A percentile compares a stretch with the other conserved stretches of the same genome.
These are phyloP conservation scores for Macrostomum cliftonense DNA, from an alignment of 2,888 invertebrate genomes.

Conservation along the genomic window DNA sequence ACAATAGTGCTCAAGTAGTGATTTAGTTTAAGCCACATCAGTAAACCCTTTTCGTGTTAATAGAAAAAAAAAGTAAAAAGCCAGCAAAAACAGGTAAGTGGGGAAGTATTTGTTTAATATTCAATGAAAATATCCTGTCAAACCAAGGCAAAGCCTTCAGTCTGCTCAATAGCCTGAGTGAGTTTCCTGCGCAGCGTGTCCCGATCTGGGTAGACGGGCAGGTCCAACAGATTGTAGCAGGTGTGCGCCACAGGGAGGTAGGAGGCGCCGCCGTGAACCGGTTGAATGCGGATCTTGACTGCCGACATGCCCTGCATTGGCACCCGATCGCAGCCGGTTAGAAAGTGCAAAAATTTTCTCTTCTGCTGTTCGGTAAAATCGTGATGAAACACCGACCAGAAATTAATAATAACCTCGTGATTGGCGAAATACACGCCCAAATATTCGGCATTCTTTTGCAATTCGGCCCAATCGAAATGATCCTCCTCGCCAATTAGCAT, in stretches of 20 bases:
- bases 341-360: constrained; percentile 58
- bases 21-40: no score
- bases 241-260: constrained; percentile 88
- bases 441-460: no score
- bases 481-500: no score
- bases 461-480: no score
- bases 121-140: constrained; percentile 12
- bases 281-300: constrained; percentile 67
- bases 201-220: constrained; percentile 67
- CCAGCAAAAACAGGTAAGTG: no score
- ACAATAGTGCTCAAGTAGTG: no score
- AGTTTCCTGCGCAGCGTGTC: constrained; percentile 67
- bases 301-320: constrained; percentile 87
- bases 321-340: constrained; percentile 83
- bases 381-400: constrained; percentile 8
- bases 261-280: constrained; percentile 57
- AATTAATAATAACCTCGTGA: no score
- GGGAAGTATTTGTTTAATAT: no score
- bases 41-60: no score
- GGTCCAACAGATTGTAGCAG: constrained; percentile 80
- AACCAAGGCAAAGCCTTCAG: constrained; percentile 58
- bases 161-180: constrained; percentile 75
- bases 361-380: constrained; percentile 52
- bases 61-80: no score
- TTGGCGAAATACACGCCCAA: no score